Evolutionary conservation across 2,797 vertebrate species (phyloP).

Genomic region (Ibycter americanus): DNA sequence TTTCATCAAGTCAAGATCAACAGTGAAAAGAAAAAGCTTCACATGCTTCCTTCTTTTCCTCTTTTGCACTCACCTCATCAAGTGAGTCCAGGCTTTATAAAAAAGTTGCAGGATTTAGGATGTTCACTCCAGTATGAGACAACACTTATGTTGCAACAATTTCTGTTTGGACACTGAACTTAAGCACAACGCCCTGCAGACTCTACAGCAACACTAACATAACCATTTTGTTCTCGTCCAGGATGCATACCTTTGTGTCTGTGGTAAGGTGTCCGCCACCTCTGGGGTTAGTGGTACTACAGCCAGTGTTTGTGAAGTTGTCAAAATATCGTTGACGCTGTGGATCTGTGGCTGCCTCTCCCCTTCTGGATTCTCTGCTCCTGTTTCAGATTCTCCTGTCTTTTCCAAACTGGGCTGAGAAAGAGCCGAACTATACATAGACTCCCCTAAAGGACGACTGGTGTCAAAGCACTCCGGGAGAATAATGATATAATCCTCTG

Average conservation of each 20-base stretch:
- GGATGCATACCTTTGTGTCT: constrained; percentile 60
- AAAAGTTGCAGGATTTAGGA: neutral
- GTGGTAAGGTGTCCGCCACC: constrained; percentile 57
- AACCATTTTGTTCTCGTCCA: neutral
- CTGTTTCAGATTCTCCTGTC: constrained; percentile 42
- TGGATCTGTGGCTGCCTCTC: constrained; percentile 10
- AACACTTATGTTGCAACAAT: neutral
- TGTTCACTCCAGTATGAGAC: rapidly evolving
- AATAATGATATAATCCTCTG: constrained; percentile 94
- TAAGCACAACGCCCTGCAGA: neutral
- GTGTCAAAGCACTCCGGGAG: constrained; percentile 98
- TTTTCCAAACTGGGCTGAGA: constrained; percentile 83
- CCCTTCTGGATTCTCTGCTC: neutral
- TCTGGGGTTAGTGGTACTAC: constrained; percentile 80
- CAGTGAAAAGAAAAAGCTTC: neutral
- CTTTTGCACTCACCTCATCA: neutral
- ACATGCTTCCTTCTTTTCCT: neutral
- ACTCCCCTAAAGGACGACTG: constrained; percentile 91
- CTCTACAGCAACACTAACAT: neutral
- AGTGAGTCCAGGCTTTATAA: neutral
- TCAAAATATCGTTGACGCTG: constrained; percentile 79
- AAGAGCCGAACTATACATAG: constrained; percentile 92
- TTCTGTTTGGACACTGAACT: neutral
- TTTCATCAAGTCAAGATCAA: neutral
- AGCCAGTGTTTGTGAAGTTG: constrained; percentile 82